phyloP scores from a whole-genome alignment of 2,797 vertebrate species.

The Prunella strophiata region DNA sequence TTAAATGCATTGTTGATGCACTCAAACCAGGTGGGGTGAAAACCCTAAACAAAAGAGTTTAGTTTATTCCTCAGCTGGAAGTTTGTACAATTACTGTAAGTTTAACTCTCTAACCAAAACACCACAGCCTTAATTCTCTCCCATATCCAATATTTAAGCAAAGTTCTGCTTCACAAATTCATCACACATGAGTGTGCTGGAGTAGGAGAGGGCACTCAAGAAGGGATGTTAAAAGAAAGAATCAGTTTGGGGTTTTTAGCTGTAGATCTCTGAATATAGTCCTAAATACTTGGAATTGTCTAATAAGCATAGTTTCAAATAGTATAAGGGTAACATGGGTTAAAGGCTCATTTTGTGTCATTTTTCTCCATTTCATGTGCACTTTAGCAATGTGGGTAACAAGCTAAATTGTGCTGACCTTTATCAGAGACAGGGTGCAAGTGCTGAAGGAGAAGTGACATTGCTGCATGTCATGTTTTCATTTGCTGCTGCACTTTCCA shows the following conservation, averaged over 20 bases:
- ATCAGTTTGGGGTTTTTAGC: background rate
- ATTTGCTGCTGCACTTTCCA: conserved; percentile 9
- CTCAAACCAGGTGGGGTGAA: background rate
- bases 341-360: background rate
- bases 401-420: conserved; percentile 59
- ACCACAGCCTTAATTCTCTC: background rate
- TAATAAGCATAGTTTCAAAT: background rate
- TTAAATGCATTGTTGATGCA: background rate
- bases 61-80: background rate
- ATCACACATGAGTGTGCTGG: background rate
- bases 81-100: background rate
- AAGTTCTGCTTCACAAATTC: background rate
- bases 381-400: background rate
- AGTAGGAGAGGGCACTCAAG: background rate
- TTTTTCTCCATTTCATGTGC: background rate
- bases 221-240: background rate
- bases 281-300: conserved; percentile 26
- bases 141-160: background rate
- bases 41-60: background rate
- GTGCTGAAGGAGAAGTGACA: conserved; percentile 32
- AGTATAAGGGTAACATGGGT: background rate
- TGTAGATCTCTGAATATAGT: background rate
- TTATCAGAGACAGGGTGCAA: conserved; percentile 24
- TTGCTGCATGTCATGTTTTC: background rate
- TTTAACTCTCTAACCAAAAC: background rate